phyloP scores from a whole-genome alignment of 2,797 vertebrate species.

The Epinephelus malabaricus region DNA sequence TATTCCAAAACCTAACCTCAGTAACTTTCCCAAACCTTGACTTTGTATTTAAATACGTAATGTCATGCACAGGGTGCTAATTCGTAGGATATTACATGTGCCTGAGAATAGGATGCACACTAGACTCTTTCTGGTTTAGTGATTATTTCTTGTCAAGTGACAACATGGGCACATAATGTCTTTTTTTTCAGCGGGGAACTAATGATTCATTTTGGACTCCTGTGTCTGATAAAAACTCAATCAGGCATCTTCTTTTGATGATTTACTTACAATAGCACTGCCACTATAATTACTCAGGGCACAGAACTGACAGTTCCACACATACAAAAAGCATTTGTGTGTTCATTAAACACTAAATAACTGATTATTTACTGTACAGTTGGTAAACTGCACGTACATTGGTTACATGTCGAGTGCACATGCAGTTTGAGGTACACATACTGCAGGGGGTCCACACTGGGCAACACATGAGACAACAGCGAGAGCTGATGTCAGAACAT shows the following conservation, averaged over 20 bases:
- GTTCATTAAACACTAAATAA: not conserved
- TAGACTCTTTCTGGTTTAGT: not conserved
- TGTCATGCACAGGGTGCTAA: no score
- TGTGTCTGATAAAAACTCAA: not conserved
- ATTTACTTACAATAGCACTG: not conserved
- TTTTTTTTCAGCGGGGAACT: not conserved
- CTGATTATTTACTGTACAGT: not conserved
- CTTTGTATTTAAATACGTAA: no score
- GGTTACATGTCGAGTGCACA: not conserved
- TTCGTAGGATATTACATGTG: no score
- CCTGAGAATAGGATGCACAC: not conserved
- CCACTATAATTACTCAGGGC: not conserved
- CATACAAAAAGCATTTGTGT: not conserved
- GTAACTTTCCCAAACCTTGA: no score
- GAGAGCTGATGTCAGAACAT: constrained; percentile 3
- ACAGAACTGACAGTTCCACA: not conserved
- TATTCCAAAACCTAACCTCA: no score
- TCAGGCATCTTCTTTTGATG: not conserved
- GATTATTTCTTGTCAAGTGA: not conserved
- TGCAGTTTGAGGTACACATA: constrained; percentile 10
- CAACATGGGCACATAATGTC: not conserved
- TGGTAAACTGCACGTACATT: constrained; percentile 5
- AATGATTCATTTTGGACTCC: not conserved
- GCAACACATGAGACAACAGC: not conserved
- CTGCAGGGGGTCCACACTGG: constrained; percentile 20